Base-by-base conservation (phyloP, 2,797 vertebrate genomes). In the Phylloscopus collybita region DNA sequence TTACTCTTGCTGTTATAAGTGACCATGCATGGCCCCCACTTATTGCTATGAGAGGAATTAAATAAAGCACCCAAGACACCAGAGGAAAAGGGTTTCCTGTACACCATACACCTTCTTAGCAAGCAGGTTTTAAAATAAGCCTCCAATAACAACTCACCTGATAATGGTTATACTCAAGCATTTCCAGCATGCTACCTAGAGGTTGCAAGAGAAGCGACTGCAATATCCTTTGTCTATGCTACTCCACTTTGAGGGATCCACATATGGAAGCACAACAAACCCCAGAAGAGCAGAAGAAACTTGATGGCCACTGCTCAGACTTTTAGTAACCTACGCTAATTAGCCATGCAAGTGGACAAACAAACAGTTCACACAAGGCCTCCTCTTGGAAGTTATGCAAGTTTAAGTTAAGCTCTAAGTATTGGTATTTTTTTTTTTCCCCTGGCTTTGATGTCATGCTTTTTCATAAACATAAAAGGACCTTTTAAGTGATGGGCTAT, bases 161-260 rank as follows among this genome's bases (percentile, higher is more conserved):
- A 96, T 99, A 99, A 97, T 99, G 99, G 96, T 98, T 99, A 98
- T 99, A 99, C 97, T 99, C 99, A 97, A 99, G 98, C 99, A 99
- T 99, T 98, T 99, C 99, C 99, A 99, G 97, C 99, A 99, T 99
- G 56, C 88, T 97, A 97, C 93, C 94, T 62, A 81, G 72, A 93
- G 93, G 85, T 6, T 95, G 89, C 13, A 91, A 94, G 88, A 60
- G 94, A 78, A 71, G 88, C 6, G 65, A 94, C 78, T 51, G 73
- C 85, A 91, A 61, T 71, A 92, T 94, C 93, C 94, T 96, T 84
- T 49, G 91, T 95, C 94, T 97, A 51, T 8, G 64, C 92, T 96
- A 92, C 82, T 96, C 94, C 91, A 70, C 45, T 80, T 95, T 49
- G 85, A 65, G 64, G 94, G 85, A 93, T 92, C 82, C 91, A 82